A percentile compares a stretch with the other conserved stretches of the same genome.
Conservation (phyloP, 2,888 invertebrate genomes). For the Chrysopilus asiliformis region DNA sequence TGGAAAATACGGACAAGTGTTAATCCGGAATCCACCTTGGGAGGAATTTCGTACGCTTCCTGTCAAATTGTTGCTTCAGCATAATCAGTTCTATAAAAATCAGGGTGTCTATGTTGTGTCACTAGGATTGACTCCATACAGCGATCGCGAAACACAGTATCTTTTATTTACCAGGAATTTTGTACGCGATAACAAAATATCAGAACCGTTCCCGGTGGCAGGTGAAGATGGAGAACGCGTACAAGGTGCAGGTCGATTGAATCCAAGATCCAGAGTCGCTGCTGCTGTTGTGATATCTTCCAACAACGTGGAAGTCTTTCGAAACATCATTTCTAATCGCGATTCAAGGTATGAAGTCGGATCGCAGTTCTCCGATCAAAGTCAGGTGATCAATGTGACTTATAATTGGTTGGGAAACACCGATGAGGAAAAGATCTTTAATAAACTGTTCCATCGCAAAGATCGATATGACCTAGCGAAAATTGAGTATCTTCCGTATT, state of each 20-base stretch:
- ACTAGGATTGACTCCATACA: constrained; percentile 77
- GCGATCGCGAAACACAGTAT: constrained; percentile 64
- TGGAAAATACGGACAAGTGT: constrained; percentile 68
- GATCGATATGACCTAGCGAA: constrained; percentile 91
- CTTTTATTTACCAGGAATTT: constrained; percentile 79
- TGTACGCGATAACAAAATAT: constrained; percentile 70
- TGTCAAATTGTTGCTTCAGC: constrained; percentile 56
- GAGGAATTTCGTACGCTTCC: constrained; percentile 70
- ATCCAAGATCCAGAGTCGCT: constrained; percentile 82
- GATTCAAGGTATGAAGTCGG: constrained; percentile 89
- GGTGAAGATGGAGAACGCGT: constrained; percentile 29
- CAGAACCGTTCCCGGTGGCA: constrained; percentile 65
- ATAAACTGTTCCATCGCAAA: constrained; percentile 67
- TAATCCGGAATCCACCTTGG: constrained; percentile 65
- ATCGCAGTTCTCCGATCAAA: constrained; percentile 88
- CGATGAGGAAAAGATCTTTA: constrained; percentile 59
- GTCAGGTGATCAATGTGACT: constrained; percentile 83
- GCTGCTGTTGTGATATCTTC: constrained; percentile 88
- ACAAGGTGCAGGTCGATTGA: constrained; percentile 49
- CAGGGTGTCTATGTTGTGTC: constrained; percentile 78
- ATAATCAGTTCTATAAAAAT: constrained; percentile 85
- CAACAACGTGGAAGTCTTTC: constrained; percentile 71
- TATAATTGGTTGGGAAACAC: constrained; percentile 84
- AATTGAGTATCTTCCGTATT: constrained; percentile 80
- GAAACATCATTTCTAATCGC: constrained; percentile 86